These are phyloP conservation scores for Psilopsiagon aurifrons DNA, from an alignment of 2,113 vertebrate species.

Conservation along the genomic window DNA sequence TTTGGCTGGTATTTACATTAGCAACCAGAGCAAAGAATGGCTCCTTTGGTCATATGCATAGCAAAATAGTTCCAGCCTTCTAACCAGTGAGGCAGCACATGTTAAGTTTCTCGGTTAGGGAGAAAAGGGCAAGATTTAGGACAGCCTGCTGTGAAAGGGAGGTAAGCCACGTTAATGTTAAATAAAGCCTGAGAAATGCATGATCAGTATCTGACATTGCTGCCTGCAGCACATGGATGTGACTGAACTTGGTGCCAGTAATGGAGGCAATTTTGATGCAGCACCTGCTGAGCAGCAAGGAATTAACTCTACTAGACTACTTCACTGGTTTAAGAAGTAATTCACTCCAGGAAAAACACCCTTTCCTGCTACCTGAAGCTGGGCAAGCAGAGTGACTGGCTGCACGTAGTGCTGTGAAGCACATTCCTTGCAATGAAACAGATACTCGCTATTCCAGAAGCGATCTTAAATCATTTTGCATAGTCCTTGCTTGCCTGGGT, in stretches of 20 bases:
- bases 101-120: not conserved
- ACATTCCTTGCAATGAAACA: not conserved
- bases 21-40: not conserved
- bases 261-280: not conserved
- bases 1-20: not conserved
- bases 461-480: accelerated
- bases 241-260: not conserved
- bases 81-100: not conserved
- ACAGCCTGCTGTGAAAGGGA: not conserved
- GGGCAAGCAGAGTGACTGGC: not conserved
- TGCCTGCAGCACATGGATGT: not conserved
- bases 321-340: not conserved
- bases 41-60: not conserved
- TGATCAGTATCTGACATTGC: not conserved
- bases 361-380: not conserved
- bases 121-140: not conserved
- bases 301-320: not conserved
- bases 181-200: not conserved
- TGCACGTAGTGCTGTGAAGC: not conserved
- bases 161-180: not conserved
- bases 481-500: not conserved
- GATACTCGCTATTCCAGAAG: not conserved
- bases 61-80: not conserved
- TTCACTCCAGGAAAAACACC: not conserved
- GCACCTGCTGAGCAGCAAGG: not conserved